phyloP scores from a whole-genome alignment of 2,113 vertebrate species.

The Murina feae region DNA sequence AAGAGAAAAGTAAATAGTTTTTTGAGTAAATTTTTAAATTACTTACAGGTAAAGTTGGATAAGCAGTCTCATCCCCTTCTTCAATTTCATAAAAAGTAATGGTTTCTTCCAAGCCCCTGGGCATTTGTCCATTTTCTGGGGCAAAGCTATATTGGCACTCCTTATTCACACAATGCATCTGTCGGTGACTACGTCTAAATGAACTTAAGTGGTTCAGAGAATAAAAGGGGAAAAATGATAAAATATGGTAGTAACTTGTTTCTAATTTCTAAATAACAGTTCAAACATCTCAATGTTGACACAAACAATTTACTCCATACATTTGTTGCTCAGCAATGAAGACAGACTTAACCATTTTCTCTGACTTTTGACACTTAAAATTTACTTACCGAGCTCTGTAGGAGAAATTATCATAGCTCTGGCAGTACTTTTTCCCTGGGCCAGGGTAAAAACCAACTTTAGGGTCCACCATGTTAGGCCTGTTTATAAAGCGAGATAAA shows the following conservation, averaged over 20 bases:
- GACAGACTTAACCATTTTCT: background rate
- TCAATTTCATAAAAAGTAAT: slow-evolving; percentile 85
- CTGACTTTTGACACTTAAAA: background rate
- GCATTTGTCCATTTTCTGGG: slow-evolving; percentile 79
- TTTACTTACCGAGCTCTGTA: slow-evolving; percentile 81
- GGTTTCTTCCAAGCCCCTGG: slow-evolving; percentile 80
- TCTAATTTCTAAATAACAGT: background rate
- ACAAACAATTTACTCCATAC: background rate
- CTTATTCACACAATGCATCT: slow-evolving; percentile 83
- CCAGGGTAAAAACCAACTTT: slow-evolving; percentile 81
- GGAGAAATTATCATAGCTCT: slow-evolving; percentile 83
- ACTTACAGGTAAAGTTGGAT: slow-evolving; percentile 83
- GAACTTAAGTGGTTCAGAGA: slow-evolving; percentile 64
- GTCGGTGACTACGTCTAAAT: slow-evolving; percentile 82
- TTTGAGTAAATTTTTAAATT: slow-evolving; percentile 1
- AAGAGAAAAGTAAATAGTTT: background rate
- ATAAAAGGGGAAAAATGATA: background rate
- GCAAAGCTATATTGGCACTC: slow-evolving; percentile 84
- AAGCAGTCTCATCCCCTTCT: slow-evolving; percentile 81
- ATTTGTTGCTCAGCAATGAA: background rate
- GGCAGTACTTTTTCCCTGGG: slow-evolving; percentile 82
- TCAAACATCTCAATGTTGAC: background rate
- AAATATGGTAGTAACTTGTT: background rate
- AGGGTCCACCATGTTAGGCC: slow-evolving; percentile 77
- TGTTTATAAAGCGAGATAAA: slow-evolving; percentile 81